These are phyloP conservation scores for Lamproptera curius DNA, from an alignment of 2,888 invertebrate genomes.

Conservation along the genomic window DNA sequence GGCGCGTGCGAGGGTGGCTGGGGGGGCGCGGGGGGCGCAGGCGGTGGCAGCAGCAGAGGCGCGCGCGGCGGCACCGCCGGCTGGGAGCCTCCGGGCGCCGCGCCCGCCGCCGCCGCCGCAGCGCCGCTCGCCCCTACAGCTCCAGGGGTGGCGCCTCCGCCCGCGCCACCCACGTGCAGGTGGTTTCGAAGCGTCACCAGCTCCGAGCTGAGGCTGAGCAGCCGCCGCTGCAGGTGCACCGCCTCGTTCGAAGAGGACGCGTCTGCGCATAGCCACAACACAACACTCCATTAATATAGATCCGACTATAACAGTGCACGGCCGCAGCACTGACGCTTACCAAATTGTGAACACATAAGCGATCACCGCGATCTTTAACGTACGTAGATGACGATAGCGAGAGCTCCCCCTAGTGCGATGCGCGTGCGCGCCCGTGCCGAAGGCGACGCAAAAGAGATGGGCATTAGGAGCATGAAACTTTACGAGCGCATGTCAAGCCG, in stretches of 20 bases:
- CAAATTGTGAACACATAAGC: slow-evolving; percentile 4
- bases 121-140: slow-evolving; percentile 22
- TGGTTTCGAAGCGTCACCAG: slow-evolving; percentile 94
- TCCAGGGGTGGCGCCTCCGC: slow-evolving; percentile 31
- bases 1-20: slow-evolving; percentile 52
- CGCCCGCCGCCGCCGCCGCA: slow-evolving; percentile 5
- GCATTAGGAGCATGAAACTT: slow-evolving; percentile 10
- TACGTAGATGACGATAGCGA: not conserved
- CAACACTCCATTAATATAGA: not conserved
- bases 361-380: not conserved
- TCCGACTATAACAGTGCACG: not conserved
- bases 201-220: slow-evolving; percentile 94
- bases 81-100: slow-evolving; percentile 17
- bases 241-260: slow-evolving; percentile 96
- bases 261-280: slow-evolving; percentile 81
- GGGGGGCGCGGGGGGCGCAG: slow-evolving; percentile 40
- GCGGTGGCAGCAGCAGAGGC: slow-evolving; percentile 41
- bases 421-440: not conserved
- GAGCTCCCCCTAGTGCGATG: not conserved
- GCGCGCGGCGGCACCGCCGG: slow-evolving; percentile 30
- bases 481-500: slow-evolving; percentile 9
- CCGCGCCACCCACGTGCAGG: slow-evolving; percentile 83
- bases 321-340: not conserved
- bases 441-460: not conserved
- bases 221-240: slow-evolving; percentile 93